Evolutionary conservation across 2,888 invertebrate species (phyloP).

Genomic region (Pheosia gnoma): DNA sequence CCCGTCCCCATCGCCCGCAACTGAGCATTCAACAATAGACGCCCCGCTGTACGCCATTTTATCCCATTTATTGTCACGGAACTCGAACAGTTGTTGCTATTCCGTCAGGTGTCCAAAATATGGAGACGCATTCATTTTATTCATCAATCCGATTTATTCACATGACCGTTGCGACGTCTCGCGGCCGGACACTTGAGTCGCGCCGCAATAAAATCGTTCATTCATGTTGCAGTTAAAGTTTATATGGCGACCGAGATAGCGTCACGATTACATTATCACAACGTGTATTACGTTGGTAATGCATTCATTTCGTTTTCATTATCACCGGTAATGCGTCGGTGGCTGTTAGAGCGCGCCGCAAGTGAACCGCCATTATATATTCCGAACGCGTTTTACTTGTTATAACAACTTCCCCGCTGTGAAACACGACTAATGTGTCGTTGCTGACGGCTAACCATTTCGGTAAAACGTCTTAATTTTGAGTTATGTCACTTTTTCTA

Average conservation of each 20-base stretch:
- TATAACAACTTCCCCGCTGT: constrained; percentile 65
- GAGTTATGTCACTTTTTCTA: constrained; percentile 39
- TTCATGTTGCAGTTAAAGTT: constrained; percentile 38
- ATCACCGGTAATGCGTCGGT: constrained; percentile 57
- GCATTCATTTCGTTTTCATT: constrained; percentile 68
- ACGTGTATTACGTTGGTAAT: constrained; percentile 39
- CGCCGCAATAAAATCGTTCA: constrained; percentile 21
- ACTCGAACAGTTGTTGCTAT: constrained; percentile 55
- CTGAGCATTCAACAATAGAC: constrained; percentile 77
- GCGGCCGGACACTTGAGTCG: constrained; percentile 35
- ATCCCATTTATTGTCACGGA: constrained; percentile 72
- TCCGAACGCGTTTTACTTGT: constrained; percentile 66
- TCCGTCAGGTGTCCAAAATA: constrained; percentile 72
- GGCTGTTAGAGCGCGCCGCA: constrained; percentile 52
- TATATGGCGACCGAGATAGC: constrained; percentile 43
- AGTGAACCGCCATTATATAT: constrained; percentile 63
- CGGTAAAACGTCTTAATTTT: constrained; percentile 45
- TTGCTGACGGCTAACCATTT: constrained; percentile 40
- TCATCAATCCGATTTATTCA: constrained; percentile 54
- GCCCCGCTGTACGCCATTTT: constrained; percentile 73
- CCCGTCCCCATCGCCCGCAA: constrained; percentile 56
- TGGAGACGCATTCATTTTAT: constrained; percentile 63
- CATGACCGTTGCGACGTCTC: constrained; percentile 43
- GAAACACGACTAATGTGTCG: constrained; percentile 56
- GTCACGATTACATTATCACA: constrained; percentile 43